Conservation (phyloP, 2,888 invertebrate species). For the Hololepta plana region DNA sequence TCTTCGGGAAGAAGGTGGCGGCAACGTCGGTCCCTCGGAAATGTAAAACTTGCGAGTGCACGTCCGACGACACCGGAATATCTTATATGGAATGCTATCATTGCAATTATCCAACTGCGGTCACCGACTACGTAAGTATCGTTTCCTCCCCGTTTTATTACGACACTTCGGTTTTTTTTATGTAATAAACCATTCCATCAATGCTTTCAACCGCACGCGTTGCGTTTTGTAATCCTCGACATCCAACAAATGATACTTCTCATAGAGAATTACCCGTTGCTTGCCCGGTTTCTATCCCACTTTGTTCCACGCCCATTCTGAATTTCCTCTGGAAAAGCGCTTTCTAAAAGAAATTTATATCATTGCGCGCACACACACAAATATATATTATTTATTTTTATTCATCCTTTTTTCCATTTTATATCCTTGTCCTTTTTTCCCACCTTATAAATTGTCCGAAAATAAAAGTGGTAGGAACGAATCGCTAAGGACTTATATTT, state of each 20-base stretch:
- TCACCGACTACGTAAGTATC: conserved; percentile 30
- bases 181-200: conserved; percentile 6
- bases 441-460: too few relatives aligned
- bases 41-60: conserved; percentile 53
- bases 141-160: not conserved
- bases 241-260: conserved; percentile 21
- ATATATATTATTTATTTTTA: too few relatives aligned
- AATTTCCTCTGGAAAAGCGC: conserved; percentile 18
- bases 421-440: too few relatives aligned
- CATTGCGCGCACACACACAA: too few relatives aligned
- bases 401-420: too few relatives aligned
- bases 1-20: conserved; percentile 48
- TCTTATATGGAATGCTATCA: conserved; percentile 48
- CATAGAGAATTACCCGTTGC: conserved; percentile 18
- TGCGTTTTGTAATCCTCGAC: conserved; percentile 20
- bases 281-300: conserved; percentile 19
- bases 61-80: conserved; percentile 43
- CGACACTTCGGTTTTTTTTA: conserved; percentile 6
- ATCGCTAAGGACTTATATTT: too few relatives aligned
- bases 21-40: conserved; percentile 36
- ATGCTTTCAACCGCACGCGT: conserved; percentile 16
- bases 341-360: too few relatives aligned
- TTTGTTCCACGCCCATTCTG: conserved; percentile 19
- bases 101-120: conserved; percentile 33
- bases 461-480: too few relatives aligned